Base-by-base conservation (phyloP, 2,113 vertebrate species). In the Rhodinocichla rosea region DNA sequence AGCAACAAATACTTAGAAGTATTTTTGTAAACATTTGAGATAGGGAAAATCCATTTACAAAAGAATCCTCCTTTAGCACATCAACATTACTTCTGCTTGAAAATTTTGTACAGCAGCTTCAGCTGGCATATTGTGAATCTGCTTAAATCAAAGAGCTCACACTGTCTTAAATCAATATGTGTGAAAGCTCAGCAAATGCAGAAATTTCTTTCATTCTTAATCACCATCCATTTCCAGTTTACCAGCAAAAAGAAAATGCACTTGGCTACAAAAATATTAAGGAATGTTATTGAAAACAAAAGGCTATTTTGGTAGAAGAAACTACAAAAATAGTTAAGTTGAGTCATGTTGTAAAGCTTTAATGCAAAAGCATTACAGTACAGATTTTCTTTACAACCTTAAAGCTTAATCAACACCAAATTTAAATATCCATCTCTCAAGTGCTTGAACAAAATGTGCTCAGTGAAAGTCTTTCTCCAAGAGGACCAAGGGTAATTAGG, bases 281-380 rank as follows among this genome's bases (percentile, higher is more conserved):
- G 98, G 98, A 98, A 98, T 98, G 98, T 98, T 98, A 98, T 75
- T 97, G 97, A 98, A 98, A 98, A 98, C 97, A 98, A 98, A 99
- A 98, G 98, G 97, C 98, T 98, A 98, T 97, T 98, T 97, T 98
- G 98, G 98, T 98, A 98, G 97, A 98, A 99, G 98, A 98, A 98
- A 98, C 98, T 99, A 99, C 98, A 99, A 99, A 99, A 99, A 99
- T 98, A 99, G 98, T 98, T 98, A 98, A 96, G 97, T 98, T 98
- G 97, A 97, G 97, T 98, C 97, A 98, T 97, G 97, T 97, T 97
- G 97, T 98, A 98, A 98, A 98, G 98, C 98, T 98, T 98, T 98
- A 98, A 98, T 98, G 97, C 95, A 95, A 97, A 97, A 97, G 97
- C 95, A 97, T 98, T 97, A 97, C 97, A 98, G 97, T 98, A 98